Base-by-base conservation (phyloP, 2,113 vertebrate species). In the Seriola aureovittata region DNA sequence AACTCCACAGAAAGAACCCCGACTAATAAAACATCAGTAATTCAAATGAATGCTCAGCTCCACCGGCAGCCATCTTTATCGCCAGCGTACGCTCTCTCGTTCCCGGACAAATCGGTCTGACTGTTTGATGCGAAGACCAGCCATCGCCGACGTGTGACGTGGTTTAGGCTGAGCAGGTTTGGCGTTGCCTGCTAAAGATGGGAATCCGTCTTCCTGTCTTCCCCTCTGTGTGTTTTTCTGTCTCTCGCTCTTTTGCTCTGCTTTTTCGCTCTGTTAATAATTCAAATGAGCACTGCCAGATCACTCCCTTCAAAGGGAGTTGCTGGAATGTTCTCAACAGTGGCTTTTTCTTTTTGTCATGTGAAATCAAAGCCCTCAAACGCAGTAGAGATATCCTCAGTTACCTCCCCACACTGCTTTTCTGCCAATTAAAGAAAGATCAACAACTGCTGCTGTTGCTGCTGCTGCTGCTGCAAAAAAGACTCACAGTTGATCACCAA, bases 241-340 rank as follows among this genome's bases (percentile, higher is more conserved):
- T 90, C 85, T 81, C 54, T 66, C 78, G 19, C 81, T 88, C 81
- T 83, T 70, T 78, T 66, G 58, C 80, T 64, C 69, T 29, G 46
- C 52, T 46, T 77, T 64, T 57, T 13, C n/a, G 1, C 50, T 78
- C 85, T 77, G 83, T 93, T 89, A 93, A 93, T 92, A 93, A 93
- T 93, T 93, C 87, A 93, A 93, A 92, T 91, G 90, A 93, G 91
- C 85, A 71, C 88, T 81, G 90, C 81, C 87, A 75, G 90, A 91
- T 90, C 87, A 64, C 60, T 84, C 83, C 87, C 90, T 93, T 94
- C 92, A 93, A 93, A 94, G 91, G 66, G 86, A 76, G 84, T 74
- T 84, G 84, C 90, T 91, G 91, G 87, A 88, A 90, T 82, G 83
- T 91, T 93, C 91, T 90, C 88, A 72, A 88, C 63, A 76, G 84